Evolutionary conservation across 1,140 invertebrate species (phyloP).

Genomic region (Zaprionus lachaisei): DNA sequence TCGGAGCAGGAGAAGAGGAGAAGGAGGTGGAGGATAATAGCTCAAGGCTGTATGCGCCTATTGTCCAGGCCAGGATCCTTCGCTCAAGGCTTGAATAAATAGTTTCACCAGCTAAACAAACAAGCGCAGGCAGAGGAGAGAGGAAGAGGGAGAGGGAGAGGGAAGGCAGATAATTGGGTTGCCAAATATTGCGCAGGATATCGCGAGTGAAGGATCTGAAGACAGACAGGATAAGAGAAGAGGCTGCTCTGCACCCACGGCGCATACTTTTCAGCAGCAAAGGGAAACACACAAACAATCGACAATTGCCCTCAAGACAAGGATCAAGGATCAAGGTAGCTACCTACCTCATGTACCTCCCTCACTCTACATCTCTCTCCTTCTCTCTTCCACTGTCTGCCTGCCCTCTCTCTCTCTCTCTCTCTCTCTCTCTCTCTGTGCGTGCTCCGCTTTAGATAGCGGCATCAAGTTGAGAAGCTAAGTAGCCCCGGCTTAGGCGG

Average conservation of each 20-base stretch:
- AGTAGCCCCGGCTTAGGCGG: conserved; percentile 46
- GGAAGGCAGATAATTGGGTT: conserved; percentile 65
- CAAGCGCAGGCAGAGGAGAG: conserved; percentile 13
- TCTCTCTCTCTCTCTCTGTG: neutral
- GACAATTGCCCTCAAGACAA: conserved; percentile 34
- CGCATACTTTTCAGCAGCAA: conserved; percentile 6
- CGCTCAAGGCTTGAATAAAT: conserved; percentile 68
- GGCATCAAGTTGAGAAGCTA: conserved; percentile 70
- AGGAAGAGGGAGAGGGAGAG: neutral
- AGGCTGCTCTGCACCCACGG: conserved; percentile 40
- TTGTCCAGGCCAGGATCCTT: conserved; percentile 41
- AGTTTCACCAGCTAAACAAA: conserved; percentile 70
- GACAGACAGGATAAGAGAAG: neutral
- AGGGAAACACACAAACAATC: conserved; percentile 45
- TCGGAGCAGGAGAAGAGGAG: neutral
- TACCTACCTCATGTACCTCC: neutral
- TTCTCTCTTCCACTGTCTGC: neutral
- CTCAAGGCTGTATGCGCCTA: conserved; percentile 77
- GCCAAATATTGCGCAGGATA: conserved; percentile 72
- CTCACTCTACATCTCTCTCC: neutral
- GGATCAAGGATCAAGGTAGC: neutral
- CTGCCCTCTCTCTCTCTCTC: neutral
- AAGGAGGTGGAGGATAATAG: conserved; percentile 61
- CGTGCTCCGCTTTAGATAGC: conserved; percentile 21
- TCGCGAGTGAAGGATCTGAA: conserved; percentile 13